Conservation (phyloP, 2,888 invertebrate species). For the Cartodere bifasciata region DNA sequence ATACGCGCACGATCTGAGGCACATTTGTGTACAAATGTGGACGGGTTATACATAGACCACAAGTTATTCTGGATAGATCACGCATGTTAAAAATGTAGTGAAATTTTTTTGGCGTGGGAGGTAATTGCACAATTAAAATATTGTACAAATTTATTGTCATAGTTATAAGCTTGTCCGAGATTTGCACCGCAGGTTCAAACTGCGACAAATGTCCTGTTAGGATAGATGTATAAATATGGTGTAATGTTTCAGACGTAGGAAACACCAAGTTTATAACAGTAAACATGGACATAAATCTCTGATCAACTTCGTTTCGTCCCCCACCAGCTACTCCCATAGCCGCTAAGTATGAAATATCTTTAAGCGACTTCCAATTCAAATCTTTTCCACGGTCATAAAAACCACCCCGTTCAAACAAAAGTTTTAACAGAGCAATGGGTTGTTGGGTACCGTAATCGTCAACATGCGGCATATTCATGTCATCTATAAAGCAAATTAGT, state of each 20-base stretch:
- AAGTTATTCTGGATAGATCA: conserved; percentile 69
- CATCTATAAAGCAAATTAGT: conserved; percentile 81
- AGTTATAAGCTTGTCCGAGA: conserved; percentile 54
- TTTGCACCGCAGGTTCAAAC: conserved; percentile 55
- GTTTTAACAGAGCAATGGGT: conserved; percentile 82
- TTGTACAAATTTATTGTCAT: conserved; percentile 77
- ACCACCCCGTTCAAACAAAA: conserved; percentile 79
- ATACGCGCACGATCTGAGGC: conserved; percentile 66
- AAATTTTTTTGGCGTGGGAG: conserved; percentile 86
- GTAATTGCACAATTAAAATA: conserved; percentile 62
- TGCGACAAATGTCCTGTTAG: conserved; percentile 60
- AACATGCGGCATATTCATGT: conserved; percentile 88
- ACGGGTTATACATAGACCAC: conserved; percentile 67
- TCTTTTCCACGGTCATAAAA: conserved; percentile 84
- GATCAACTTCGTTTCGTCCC: conserved; percentile 81
- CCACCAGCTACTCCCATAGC: conserved; percentile 85
- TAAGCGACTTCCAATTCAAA: conserved; percentile 77
- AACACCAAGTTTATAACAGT: conserved; percentile 76
- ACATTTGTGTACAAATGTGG: conserved; percentile 54
- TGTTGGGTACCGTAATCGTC: conserved; percentile 88
- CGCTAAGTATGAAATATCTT: conserved; percentile 68
- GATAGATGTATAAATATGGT: conserved; percentile 73
- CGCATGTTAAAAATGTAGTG: conserved; percentile 91
- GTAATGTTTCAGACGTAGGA: conserved; percentile 64
- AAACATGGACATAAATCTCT: conserved; percentile 84